Base-by-base conservation (phyloP, 2,888 invertebrate species). In the Hypercompe scribonia region DNA sequence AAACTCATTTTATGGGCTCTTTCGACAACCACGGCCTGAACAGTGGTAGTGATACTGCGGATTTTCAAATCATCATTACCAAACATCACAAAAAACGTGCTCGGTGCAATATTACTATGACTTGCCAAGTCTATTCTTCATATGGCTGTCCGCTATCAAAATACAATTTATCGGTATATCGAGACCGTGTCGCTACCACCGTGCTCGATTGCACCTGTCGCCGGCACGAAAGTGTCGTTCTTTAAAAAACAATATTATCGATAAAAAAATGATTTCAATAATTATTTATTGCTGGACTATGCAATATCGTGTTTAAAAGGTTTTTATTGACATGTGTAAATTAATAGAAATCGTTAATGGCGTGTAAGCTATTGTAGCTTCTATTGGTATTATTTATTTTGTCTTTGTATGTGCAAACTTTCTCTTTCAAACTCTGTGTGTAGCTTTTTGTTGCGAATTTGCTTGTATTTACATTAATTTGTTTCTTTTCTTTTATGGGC, bases 151-250 rank as follows among this genome's bases (percentile, higher is more conserved):
- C 76, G 72, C 84, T 90, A 91, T 91, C 90, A 89, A 91, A 91
- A 92, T 86, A 89, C 88, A 91, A 91, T 92, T 91, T 92, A 91
- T 91, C 90, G 91, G 90, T 88, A 89, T 89, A 91, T 89, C 90
- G 89, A 90, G 90, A 89, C 86, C 84, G 82, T 84, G 85, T 82
- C 83, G 83, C 85, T 83, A 78, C 83, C 82, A 74, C 78, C 75
- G 87, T 87, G 86, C 88, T 89, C 84, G 80, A 77, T 71, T 89
- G 90, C 94, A 94, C 93, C 94, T 94, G 94, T 92, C 93, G 84
- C 91, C 88, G 68, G 78, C 90, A 89, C 63, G 70, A 77, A 73
- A 86, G 85, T 84, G 89, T 79, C 83, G 89, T 81, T 76, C 84
- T 80, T 87, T 86, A 88, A 87, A 87, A 87, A 87, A 66, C 46